Evolutionary conservation across 2,888 invertebrate genomes (phyloP).

Genomic region (Orchesella flavescens): DNA sequence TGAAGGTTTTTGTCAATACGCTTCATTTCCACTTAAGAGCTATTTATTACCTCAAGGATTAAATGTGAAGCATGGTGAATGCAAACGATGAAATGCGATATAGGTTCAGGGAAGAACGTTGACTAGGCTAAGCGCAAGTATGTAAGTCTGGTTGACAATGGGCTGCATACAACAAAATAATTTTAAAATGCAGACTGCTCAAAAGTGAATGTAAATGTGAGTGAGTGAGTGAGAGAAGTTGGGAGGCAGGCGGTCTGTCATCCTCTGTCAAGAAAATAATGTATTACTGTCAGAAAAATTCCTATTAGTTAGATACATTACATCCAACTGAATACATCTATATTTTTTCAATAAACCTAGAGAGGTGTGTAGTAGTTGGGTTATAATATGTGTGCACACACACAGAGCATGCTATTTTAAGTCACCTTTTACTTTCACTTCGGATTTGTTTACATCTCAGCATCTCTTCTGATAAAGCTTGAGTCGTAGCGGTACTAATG

Average conservation of each 20-base stretch:
- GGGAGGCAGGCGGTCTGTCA: constrained; percentile 20
- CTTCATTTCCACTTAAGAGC: neutral
- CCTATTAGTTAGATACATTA: neutral
- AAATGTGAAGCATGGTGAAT: too few relatives aligned
- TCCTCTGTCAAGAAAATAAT: constrained; percentile 29
- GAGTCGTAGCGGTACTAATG: constrained; percentile 52
- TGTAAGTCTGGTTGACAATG: too few relatives aligned
- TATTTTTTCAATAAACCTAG: too few relatives aligned
- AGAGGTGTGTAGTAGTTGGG: too few relatives aligned
- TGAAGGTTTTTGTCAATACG: constrained; percentile 1
- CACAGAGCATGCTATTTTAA: constrained; percentile 12
- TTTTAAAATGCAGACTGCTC: neutral
- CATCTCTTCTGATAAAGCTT: constrained; percentile 23
- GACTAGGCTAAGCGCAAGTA: too few relatives aligned
- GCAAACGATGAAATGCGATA: too few relatives aligned
- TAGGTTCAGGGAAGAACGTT: too few relatives aligned
- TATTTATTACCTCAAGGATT: constrained; percentile 3
- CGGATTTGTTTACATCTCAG: constrained; percentile 43
- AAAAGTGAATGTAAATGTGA: constrained; percentile 24
- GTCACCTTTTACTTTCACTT: constrained; percentile 56
- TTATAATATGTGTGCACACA: neutral
- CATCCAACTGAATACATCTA: too few relatives aligned
- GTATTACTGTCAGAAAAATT: neutral
- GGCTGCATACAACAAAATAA: too few relatives aligned
- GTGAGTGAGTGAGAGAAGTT: neutral